Evolutionary conservation across 2,797 vertebrate species (phyloP).

Genomic region (Catamblyrhynchus diadema): DNA sequence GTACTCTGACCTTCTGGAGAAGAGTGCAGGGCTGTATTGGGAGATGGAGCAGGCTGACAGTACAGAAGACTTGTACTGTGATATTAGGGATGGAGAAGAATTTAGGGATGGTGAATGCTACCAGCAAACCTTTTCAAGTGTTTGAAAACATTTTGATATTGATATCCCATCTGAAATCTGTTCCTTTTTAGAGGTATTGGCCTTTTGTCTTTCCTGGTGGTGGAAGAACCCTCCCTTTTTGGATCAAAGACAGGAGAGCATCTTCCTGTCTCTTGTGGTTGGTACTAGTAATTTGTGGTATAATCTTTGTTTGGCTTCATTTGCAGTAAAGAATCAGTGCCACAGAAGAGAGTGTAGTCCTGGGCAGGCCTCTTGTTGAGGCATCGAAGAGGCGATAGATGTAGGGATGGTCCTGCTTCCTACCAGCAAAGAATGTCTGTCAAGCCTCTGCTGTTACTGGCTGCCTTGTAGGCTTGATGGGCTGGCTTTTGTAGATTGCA

Average conservation of each 20-base stretch:
- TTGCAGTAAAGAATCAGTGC: background rate
- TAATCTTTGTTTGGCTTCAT: background rate
- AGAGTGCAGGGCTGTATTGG: fast-evolving
- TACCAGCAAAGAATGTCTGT: background rate
- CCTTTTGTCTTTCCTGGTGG: background rate
- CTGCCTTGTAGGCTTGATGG: fast-evolving
- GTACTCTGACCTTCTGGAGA: background rate
- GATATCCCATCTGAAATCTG: background rate
- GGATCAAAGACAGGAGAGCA: background rate
- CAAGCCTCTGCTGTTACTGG: background rate
- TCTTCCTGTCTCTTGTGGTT: background rate
- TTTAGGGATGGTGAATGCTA: background rate
- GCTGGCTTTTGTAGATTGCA: background rate
- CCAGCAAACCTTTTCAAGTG: background rate
- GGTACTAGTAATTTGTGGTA: background rate
- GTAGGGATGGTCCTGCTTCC: background rate
- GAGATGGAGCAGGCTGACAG: background rate
- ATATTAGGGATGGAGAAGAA: background rate
- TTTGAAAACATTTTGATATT: background rate
- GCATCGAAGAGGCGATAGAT: background rate
- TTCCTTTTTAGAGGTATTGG: background rate
- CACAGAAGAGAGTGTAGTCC: background rate
- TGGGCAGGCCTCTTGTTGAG: background rate
- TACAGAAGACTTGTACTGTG: background rate
- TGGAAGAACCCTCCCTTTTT: background rate